Evolutionary conservation across 2,888 invertebrate genomes (phyloP).

Genomic region (Mythimna lalbum): DNA sequence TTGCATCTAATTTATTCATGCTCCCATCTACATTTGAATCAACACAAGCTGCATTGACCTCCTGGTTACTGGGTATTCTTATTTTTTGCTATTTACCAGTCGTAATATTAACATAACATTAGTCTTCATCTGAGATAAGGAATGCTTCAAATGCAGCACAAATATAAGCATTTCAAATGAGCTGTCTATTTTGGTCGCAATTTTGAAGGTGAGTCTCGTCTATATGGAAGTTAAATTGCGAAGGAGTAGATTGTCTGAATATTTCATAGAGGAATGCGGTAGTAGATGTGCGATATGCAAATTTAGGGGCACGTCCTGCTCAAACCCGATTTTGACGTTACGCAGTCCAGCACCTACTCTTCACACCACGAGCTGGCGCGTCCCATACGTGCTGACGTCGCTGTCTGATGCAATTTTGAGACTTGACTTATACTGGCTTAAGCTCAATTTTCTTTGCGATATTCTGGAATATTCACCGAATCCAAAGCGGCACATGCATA

Average conservation of each 20-base stretch:
- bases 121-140: conserved; percentile 68
- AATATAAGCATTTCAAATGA: conserved; percentile 57
- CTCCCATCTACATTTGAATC: conserved; percentile 82
- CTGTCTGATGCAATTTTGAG: conserved; percentile 44
- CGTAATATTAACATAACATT: conserved; percentile 75
- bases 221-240: conserved; percentile 68
- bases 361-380: conserved; percentile 69
- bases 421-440: conserved; percentile 49
- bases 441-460: conserved; percentile 62
- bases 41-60: conserved; percentile 82
- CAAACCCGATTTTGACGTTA: conserved; percentile 77
- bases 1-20: conserved; percentile 88
- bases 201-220: conserved; percentile 50
- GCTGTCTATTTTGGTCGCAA: conserved; percentile 64
- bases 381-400: conserved; percentile 63
- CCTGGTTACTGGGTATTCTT: conserved; percentile 66
- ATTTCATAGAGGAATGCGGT: conserved; percentile 73
- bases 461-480: conserved; percentile 57
- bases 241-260: conserved; percentile 74
- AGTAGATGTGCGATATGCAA: conserved; percentile 74
- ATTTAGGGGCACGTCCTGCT: conserved; percentile 75
- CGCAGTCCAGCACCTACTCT: conserved; percentile 74
- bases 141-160: conserved; percentile 62
- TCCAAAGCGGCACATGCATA: conserved; percentile 68
- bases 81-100: conserved; percentile 69